These are phyloP conservation scores for Collichthys lucidus DNA, from an alignment of 2,113 vertebrate genomes.

Conservation along the genomic window DNA sequence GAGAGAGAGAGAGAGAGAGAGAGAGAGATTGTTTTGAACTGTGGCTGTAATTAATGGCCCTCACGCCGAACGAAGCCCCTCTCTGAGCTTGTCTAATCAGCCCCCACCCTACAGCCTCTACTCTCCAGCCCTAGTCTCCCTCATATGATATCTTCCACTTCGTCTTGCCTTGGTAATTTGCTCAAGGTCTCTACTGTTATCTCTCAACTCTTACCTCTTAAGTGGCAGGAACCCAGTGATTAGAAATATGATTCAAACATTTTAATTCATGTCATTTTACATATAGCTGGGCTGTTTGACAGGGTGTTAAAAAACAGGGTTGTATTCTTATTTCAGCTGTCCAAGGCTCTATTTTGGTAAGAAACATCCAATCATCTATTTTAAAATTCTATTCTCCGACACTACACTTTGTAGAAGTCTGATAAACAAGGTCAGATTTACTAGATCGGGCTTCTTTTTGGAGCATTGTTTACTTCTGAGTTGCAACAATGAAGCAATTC, in stretches of 20 bases:
- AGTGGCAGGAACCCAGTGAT: slow-evolving; percentile 31
- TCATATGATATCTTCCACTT: slow-evolving; percentile 30
- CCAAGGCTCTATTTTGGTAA: neutral
- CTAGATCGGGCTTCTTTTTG: neutral
- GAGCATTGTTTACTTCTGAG: neutral
- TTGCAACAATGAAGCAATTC: neutral
- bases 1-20: slow-evolving; percentile 11
- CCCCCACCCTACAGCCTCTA: neutral
- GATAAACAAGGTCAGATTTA: neutral
- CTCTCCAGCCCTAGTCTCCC: slow-evolving; percentile 15
- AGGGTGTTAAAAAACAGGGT: slow-evolving; percentile 24
- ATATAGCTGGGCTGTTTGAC: slow-evolving; percentile 37
- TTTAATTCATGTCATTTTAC: slow-evolving; percentile 61
- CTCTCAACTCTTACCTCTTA: slow-evolving; percentile 27
- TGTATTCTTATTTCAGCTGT: neutral
- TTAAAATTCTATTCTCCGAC: neutral
- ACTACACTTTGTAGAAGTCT: neutral
- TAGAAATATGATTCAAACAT: slow-evolving; percentile 31
- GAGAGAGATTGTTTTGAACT: slow-evolving; percentile 66
- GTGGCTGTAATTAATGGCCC: slow-evolving; percentile 70
- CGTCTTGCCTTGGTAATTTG: slow-evolving; percentile 38
- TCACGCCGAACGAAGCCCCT: slow-evolving; percentile 39
- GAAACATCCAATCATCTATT: neutral
- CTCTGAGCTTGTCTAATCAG: slow-evolving; percentile 63
- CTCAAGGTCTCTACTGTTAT: slow-evolving; percentile 54